Conservation (phyloP, 2,888 invertebrate genomes). For the Drosophila cognata region DNA sequence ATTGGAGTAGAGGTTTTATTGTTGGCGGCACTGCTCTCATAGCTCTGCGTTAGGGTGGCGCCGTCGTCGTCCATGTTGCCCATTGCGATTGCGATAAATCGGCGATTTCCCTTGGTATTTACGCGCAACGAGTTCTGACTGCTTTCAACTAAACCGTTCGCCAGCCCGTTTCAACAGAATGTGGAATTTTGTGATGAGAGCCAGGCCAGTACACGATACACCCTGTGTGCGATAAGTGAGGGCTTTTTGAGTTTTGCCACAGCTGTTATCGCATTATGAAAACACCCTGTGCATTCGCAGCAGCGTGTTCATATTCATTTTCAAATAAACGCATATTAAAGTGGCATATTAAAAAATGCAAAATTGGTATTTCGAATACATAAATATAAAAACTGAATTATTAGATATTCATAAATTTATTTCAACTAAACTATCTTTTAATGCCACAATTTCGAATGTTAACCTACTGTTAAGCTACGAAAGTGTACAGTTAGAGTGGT, state of each 20-base stretch:
- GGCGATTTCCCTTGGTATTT: constrained; percentile 19
- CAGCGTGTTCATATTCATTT: neutral
- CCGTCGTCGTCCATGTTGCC: constrained; percentile 65
- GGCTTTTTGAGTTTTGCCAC: constrained; percentile 38
- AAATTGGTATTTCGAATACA: neutral
- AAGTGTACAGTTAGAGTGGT: neutral
- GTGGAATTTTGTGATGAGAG: constrained; percentile 21
- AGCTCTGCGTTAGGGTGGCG: constrained; percentile 46
- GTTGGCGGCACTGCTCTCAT: constrained; percentile 20
- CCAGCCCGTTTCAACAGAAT: constrained; percentile 41
- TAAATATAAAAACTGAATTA: neutral
- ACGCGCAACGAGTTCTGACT: constrained; percentile 7
- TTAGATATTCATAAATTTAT: neutral
- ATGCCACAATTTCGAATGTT: neutral
- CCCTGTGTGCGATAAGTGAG: constrained; percentile 12
- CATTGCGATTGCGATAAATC: constrained; percentile 42
- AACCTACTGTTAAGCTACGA: neutral
- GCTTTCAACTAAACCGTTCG: constrained; percentile 28
- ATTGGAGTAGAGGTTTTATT: constrained; percentile 37
- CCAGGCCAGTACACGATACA: neutral
- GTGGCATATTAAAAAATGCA: neutral
- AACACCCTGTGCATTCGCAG: neutral
- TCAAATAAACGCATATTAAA: neutral
- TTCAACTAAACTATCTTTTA: neutral
- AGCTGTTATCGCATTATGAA: constrained; percentile 30